Percentiles rank a stretch among this genome's conserved stretches.
phyloP scores from a whole-genome alignment of 1,140 invertebrate species.

The Stenopsyche tienmushanensis region DNA sequence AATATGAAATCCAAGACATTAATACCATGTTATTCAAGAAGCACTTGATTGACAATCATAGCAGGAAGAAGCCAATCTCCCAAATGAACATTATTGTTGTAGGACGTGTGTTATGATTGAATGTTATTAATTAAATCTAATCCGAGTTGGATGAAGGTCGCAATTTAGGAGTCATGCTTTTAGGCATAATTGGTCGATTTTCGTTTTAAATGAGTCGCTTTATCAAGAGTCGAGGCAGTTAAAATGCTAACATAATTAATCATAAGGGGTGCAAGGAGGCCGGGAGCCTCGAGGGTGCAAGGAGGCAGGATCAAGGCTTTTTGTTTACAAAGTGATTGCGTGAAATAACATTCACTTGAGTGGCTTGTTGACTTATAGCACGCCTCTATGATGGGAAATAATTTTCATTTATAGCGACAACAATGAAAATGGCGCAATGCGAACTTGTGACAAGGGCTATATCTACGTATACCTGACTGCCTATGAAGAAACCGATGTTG shows the following conservation, averaged over 20 bases:
- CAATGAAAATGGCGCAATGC: not conserved
- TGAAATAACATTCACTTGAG: constrained; percentile 35
- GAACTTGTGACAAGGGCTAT: not conserved
- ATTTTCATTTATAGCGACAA: constrained; percentile 22
- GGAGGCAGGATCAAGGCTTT: constrained; percentile 1
- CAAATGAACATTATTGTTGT: too few relatives aligned
- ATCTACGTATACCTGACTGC: too few relatives aligned
- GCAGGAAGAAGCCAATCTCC: too few relatives aligned
- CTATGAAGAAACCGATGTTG: too few relatives aligned
- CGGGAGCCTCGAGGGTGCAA: not conserved
- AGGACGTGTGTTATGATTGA: too few relatives aligned
- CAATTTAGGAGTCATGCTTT: too few relatives aligned
- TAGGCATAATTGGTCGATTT: not conserved
- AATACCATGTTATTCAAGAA: too few relatives aligned
- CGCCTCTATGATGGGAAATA: constrained; percentile 23
- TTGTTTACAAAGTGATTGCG: constrained; percentile 35
- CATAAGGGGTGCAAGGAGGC: constrained; percentile 17
- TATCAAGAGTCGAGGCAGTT: constrained; percentile 25
- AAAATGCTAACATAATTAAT: constrained; percentile 41
- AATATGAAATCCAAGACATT: too few relatives aligned
- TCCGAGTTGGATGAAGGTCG: too few relatives aligned
- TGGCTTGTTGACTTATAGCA: constrained; percentile 36
- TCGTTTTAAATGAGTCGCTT: constrained; percentile 22
- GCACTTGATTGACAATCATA: too few relatives aligned
- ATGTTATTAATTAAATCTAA: too few relatives aligned